Evolutionary conservation across 2,113 vertebrate genomes (phyloP), one percentile per base, ranked within the genome.

Genomic region (Coreoperca whiteheadi): DNA sequence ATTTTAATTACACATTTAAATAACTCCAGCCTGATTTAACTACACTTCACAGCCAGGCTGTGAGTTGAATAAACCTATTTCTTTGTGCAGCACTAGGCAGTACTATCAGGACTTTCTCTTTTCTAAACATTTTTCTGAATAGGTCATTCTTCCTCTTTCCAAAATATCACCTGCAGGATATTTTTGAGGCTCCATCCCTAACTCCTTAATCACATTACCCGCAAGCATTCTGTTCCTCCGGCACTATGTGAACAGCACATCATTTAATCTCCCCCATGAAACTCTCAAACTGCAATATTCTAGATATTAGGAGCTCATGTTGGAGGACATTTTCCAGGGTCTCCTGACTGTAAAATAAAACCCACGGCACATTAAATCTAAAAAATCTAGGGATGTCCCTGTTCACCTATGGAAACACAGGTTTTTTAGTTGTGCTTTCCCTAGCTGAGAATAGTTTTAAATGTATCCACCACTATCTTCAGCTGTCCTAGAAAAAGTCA

Each of bases 1-100:
- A 75, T 82, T 54, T 69, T 50, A 80, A 80, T 65, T 37, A 6
- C 59, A 28, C 57, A 72, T 61, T 60, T 3, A 56, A 70, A 83
- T 21, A 53, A 61, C 25, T 61, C 1, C 32, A 60, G 53, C 1
- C n/a, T n/a, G 43, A 61, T 53, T 61, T n/a, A 74, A 57, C 25
- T 51, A 41, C 50, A 57, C 50, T 50, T 65, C 28, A 66, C 53
- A 30, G 9, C 28, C 48, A 25, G 65, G 20, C 34, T 57, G 39
- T 43, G 64, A 51, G 11, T 30, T 51, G 46, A n/a, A 66, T 57
- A 53, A 15, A 8, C 34, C n/a, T n/a, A 30, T 65, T 51, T 30
- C 43, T 46, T 25, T 12, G 12, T 37, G 41, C 64, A 32, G 70
- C 50, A 10, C 1, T 9, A 16, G 30, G 43, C 18, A 3, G 54